A percentile compares a stretch with the other conserved stretches of the same genome.
Conservation (phyloP, 1,140 invertebrate species). For the Cydia pomonella region DNA sequence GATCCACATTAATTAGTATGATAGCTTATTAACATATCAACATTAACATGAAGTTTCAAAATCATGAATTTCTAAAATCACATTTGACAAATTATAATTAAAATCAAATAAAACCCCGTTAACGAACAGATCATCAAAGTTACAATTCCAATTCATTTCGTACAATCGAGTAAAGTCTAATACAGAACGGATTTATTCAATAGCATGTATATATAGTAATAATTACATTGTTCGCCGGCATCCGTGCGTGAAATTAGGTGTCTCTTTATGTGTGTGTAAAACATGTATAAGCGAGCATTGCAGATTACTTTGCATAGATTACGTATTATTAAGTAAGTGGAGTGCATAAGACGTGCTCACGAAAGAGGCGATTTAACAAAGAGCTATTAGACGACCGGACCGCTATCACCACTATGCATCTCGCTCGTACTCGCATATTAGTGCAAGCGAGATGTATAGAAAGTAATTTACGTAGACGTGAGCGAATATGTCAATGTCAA, state of each 20-base stretch:
- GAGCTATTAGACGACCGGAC: too few species aligned
- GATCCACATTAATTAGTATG: too few species aligned
- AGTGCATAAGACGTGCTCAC: too few species aligned
- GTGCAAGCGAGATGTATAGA: too few species aligned
- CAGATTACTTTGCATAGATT: neutral
- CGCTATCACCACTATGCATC: too few species aligned
- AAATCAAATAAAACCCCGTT: neutral
- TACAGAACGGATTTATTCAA: neutral
- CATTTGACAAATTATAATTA: neutral
- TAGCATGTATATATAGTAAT: slow-evolving; percentile 3
- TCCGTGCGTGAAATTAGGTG: slow-evolving; percentile 25
- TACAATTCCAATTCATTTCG: slow-evolving; percentile 10
- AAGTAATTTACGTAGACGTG: too few species aligned
- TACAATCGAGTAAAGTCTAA: neutral
- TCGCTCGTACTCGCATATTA: too few species aligned
- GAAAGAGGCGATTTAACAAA: too few species aligned
- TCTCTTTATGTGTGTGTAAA: slow-evolving; percentile 22
- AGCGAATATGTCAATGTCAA: too few species aligned
- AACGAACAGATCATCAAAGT: neutral
- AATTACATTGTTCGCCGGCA: slow-evolving; percentile 19
- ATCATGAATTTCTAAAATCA: neutral
- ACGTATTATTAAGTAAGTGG: neutral
- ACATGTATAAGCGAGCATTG: neutral
- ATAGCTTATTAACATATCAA: too few species aligned
- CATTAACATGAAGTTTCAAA: too few species aligned